Evolutionary conservation across 2,888 invertebrate species (phyloP).

Genomic region (Notocelia uddmanniana): DNA sequence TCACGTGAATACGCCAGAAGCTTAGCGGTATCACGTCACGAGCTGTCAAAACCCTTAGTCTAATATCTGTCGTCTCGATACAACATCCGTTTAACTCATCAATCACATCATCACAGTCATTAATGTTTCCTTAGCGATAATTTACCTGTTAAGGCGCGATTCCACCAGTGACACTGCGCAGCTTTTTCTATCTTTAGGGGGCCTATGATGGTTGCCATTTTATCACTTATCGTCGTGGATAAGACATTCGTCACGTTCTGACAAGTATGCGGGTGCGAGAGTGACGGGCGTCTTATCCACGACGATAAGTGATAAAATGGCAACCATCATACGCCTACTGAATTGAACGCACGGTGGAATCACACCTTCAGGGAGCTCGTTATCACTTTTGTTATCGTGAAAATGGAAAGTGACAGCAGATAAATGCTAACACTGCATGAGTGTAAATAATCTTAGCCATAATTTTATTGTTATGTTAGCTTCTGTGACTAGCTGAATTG

Average conservation of each 20-base stretch:
- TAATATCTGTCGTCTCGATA: slow-evolving; percentile 1
- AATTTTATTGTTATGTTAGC: not conserved
- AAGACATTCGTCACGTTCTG: too few species aligned
- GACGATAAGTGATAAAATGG: too few species aligned
- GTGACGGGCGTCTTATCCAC: too few species aligned
- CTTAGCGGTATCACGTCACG: not conserved
- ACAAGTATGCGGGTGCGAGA: too few species aligned
- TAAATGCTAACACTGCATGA: not conserved
- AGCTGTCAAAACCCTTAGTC: not conserved
- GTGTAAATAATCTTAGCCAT: not conserved
- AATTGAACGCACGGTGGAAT: not conserved
- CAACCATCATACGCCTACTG: too few species aligned
- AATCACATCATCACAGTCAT: not conserved
- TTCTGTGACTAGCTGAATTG: not conserved
- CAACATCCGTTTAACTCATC: not conserved
- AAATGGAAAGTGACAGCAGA: slow-evolving; percentile 1
- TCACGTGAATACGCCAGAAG: not conserved
- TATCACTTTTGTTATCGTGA: not conserved
- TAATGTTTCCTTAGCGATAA: not conserved
- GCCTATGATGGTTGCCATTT: too few species aligned
- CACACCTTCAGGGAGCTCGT: not conserved
- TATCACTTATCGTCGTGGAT: too few species aligned
- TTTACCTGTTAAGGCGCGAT: not conserved
- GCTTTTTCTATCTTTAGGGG: not conserved
- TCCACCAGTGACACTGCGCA: not conserved